Evolutionary conservation across 2,888 invertebrate genomes (phyloP).

Genomic region (Agrypnus murinus): DNA sequence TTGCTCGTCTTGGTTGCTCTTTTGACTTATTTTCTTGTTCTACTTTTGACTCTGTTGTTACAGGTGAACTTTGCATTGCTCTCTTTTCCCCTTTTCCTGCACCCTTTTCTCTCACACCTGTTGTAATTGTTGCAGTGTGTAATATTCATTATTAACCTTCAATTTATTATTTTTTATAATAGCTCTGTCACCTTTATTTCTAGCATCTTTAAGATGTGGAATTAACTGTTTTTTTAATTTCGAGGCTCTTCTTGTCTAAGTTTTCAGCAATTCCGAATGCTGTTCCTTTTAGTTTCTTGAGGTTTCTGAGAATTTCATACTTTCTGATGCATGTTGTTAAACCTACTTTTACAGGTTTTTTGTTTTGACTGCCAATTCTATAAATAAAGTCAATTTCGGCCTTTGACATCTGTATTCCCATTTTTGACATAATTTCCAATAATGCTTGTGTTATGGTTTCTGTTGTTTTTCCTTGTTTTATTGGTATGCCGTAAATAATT

Average conservation of each 20-base stretch:
- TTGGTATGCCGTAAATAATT: not conserved
- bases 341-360: no score
- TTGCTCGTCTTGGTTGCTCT: conserved; percentile 2
- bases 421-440: not conserved
- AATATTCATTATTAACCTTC: no score
- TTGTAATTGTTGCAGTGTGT: conserved; percentile 9
- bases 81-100: no score
- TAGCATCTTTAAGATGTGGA: no score
- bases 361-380: not conserved
- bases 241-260: no score
- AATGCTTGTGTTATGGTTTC: not conserved
- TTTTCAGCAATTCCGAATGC: not conserved
- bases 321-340: no score
- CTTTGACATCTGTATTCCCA: not conserved
- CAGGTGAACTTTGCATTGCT: not conserved
- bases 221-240: not conserved
- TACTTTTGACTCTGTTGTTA: conserved; percentile 4
- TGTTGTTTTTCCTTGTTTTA: conserved; percentile 3
- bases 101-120: no score
- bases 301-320: not conserved
- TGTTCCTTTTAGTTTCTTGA: not conserved
- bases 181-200: not conserved
- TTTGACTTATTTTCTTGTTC: not conserved
- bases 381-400: not conserved
- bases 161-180: conserved; percentile 8